phyloP scores from a whole-genome alignment of 2,797 vertebrate genomes.

The Danio jaintianensis region DNA sequence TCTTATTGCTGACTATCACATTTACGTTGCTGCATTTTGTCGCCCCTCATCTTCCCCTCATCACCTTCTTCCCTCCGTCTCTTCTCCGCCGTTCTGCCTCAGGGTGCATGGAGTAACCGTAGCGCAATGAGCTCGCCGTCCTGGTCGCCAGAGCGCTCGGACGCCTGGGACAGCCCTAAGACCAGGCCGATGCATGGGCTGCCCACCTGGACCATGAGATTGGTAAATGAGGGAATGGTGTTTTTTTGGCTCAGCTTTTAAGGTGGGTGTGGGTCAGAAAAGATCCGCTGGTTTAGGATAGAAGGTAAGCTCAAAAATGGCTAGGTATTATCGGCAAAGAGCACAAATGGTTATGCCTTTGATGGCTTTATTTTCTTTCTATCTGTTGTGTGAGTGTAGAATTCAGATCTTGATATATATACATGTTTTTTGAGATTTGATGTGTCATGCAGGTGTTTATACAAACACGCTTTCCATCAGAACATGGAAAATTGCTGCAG shows the following conservation, averaged over 20 bases:
- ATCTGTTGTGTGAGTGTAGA: not conserved
- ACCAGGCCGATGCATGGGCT: conserved; percentile 86
- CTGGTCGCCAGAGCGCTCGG: conserved; percentile 92
- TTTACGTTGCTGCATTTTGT: conserved; percentile 67
- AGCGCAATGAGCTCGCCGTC: conserved; percentile 92
- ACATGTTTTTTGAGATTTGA: too few relatives aligned
- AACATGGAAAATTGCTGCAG: too few relatives aligned
- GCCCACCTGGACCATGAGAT: conserved; percentile 95
- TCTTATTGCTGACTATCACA: conserved; percentile 74
- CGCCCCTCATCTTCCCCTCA: conserved; percentile 42
- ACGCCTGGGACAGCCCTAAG: conserved; percentile 92
- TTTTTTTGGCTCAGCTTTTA: not conserved
- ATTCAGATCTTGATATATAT: not conserved
- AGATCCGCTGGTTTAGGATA: not conserved
- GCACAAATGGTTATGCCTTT: not conserved
- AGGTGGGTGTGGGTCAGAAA: not conserved
- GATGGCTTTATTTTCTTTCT: not conserved
- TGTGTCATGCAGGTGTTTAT: too few relatives aligned
- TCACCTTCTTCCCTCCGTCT: not conserved
- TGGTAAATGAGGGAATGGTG: conserved; percentile 83
- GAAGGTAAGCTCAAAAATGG: not conserved
- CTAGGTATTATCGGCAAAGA: not conserved
- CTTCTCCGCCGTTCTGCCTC: conserved; percentile 68
- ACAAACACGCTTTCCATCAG: too few relatives aligned
- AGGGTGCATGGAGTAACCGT: conserved; percentile 94